Percentiles rank a stretch among this genome's conserved stretches.
These are phyloP conservation scores for Lontra canadensis DNA, from an alignment of 2,113 vertebrate genomes.

Conservation along the genomic window DNA sequence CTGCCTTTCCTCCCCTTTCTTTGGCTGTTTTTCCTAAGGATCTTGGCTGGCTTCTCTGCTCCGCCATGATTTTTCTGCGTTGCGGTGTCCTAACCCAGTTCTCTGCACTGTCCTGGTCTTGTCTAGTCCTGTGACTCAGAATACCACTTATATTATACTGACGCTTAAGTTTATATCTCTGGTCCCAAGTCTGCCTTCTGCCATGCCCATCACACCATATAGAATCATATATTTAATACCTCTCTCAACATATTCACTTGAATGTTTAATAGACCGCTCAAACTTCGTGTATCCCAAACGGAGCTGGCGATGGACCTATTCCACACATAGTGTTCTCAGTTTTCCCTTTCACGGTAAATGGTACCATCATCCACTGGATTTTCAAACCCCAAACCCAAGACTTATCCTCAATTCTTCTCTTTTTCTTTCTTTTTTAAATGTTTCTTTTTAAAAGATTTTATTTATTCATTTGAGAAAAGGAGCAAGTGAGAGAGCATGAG, in stretches of 20 bases:
- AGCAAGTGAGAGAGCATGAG: background rate
- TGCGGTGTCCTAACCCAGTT: background rate
- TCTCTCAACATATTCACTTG: background rate
- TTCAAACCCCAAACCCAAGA: background rate
- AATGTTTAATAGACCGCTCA: background rate
- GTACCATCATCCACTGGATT: background rate
- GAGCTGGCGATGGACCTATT: background rate
- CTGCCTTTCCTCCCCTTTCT: background rate
- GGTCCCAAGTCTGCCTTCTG: background rate
- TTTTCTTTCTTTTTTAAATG: background rate
- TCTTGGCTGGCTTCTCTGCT: background rate
- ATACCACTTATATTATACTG: background rate
- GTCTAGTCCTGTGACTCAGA: background rate
- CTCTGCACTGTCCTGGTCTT: background rate
- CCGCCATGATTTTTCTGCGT: background rate
- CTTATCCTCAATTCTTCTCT: background rate
- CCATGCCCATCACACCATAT: accelerated
- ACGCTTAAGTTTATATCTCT: too few species aligned
- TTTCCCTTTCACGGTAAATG: background rate
- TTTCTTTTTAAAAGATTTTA: background rate
- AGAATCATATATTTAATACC: background rate
- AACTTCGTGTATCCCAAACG: background rate
- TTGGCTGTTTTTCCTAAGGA: background rate
- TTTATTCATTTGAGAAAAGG: background rate
- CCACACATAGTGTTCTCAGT: background rate